phyloP scores from a whole-genome alignment of 1,140 invertebrate genomes.

The Nautilus pompilius region DNA sequence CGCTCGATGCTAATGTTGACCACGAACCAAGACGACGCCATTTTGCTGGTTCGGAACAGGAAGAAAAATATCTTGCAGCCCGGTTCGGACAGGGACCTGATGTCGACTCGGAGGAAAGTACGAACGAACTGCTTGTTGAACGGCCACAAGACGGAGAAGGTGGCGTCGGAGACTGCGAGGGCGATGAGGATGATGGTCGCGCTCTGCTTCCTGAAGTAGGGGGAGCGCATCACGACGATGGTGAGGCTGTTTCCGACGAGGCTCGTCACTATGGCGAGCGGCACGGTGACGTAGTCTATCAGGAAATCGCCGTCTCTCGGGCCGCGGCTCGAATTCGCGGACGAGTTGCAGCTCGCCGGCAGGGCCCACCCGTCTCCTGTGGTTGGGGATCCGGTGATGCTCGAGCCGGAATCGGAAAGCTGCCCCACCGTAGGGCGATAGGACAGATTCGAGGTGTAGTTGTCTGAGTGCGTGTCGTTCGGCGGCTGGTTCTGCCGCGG shows the following conservation, averaged over 20 bases:
- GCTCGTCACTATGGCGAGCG: slow-evolving; percentile 18
- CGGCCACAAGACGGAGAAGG: slow-evolving; percentile 14
- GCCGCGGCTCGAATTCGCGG: no score
- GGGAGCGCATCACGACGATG: slow-evolving; percentile 16
- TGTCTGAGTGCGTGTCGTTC: no score
- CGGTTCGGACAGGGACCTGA: slow-evolving; percentile 17
- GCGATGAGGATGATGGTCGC: slow-evolving; percentile 19
- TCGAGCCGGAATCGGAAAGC: no score
- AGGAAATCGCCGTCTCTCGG: background rate
- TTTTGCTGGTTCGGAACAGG: slow-evolving; percentile 28
- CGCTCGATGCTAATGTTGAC: slow-evolving; percentile 31
- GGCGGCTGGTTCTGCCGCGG: no score
- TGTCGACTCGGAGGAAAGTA: slow-evolving; percentile 16
- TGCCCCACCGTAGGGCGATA: no score
- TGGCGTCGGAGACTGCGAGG: slow-evolving; percentile 25
- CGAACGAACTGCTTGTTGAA: slow-evolving; percentile 27
- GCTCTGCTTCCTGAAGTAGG: slow-evolving; percentile 12
- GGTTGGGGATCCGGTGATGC: no score
- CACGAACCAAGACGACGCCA: slow-evolving; percentile 38
- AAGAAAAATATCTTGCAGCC: slow-evolving; percentile 31
- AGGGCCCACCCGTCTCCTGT: no score
- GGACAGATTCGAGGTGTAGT: no score
- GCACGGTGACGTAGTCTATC: slow-evolving; percentile 3
- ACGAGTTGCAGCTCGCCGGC: no score
- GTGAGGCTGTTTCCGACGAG: slow-evolving; percentile 25